Evolutionary conservation across 1,140 invertebrate genomes (phyloP), one percentile per base, ranked within the genome.

Genomic region (Drosophila subpulchrella): DNA sequence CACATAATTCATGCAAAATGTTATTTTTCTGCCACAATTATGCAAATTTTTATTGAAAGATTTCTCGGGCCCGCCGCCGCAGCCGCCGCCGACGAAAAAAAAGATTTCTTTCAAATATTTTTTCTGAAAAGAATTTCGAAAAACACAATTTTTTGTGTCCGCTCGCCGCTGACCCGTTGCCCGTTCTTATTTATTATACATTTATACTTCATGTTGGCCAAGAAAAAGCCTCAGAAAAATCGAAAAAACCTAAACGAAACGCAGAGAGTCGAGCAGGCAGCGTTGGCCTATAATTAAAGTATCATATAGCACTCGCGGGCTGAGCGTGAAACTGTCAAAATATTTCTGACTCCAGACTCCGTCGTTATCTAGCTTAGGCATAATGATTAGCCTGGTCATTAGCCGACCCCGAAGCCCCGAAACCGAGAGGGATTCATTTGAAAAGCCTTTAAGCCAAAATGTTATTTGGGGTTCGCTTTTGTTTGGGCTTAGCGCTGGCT

Each of bases 31-130:
- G 84, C 81, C 47, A 75, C 84, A 89, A 89, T 89, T 89, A 89
- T 89, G 84, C 70, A 84, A 84, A 89, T 89, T 89, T 89, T 89
- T 89, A 89, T 89, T 89, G 84, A 89, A 89, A 89, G 84, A 84
- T 80, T 85, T 80, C 67, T 71, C 56, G 62, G 30, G 42, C 41
- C 46, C 44, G 34, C 47, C 38, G 48, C 30, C 65, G 20, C 77
- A 61, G 60, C 58, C 78, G 39, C 55, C 42, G 34, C 34, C 24
- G 46, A 12, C 36, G 6, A 36, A 30, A 57, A 71, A 50, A 50
- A 72, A 71, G 44, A 72, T 71, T 58, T 72, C 68, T 71, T 72
- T 72, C 44, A 72, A 72, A 72, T 72, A 79, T 48, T 65, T 59
- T 74, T 72, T 72, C 61, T 54, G 55, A 72, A 80, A 84, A 76